Percentiles rank a stretch among this genome's conserved stretches.
Evolutionary conservation across 1,140 invertebrate genomes (phyloP).

Genomic region (Saccostrea echinata): DNA sequence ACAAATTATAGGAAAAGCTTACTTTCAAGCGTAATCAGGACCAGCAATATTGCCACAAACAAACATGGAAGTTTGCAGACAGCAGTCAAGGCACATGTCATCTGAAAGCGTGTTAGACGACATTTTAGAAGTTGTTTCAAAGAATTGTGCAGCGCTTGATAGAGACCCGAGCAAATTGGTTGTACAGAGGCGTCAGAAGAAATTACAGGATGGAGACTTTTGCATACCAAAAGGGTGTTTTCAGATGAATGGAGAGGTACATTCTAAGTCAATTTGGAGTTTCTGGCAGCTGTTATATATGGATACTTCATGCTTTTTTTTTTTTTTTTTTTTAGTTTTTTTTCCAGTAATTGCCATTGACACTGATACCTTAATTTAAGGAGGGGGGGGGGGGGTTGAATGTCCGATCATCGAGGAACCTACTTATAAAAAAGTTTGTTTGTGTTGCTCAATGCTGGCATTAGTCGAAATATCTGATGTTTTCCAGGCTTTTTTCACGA

Average conservation of each 20-base stretch:
- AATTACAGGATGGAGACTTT: conserved; percentile 33
- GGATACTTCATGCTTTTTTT: too few species aligned
- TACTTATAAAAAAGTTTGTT: too few species aligned
- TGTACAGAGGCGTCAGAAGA: conserved; percentile 2
- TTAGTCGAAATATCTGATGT: too few species aligned
- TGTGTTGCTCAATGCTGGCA: too few species aligned
- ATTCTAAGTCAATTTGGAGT: too few species aligned
- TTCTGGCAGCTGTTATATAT: too few species aligned
- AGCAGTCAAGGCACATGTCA: neutral
- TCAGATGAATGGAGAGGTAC: conserved; percentile 6
- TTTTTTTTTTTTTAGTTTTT: too few species aligned
- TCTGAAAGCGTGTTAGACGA: neutral
- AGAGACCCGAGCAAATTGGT: neutral
- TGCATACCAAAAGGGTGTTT: conserved; percentile 41
- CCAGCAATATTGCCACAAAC: neutral
- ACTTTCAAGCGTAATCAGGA: neutral
- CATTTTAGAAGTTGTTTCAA: neutral
- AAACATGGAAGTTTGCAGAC: neutral
- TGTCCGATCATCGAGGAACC: too few species aligned
- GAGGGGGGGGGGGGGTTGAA: too few species aligned
- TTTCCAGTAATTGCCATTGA: too few species aligned
- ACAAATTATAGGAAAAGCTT: neutral
- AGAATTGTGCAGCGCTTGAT: neutral
- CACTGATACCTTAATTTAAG: too few species aligned
- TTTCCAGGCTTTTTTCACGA: too few species aligned